A percentile compares a stretch with the other conserved stretches of the same genome.
These are phyloP conservation scores for Patiria pectinifera DNA, from an alignment of 53 echinoderm and acorn worm species.

Conservation along the genomic window DNA sequence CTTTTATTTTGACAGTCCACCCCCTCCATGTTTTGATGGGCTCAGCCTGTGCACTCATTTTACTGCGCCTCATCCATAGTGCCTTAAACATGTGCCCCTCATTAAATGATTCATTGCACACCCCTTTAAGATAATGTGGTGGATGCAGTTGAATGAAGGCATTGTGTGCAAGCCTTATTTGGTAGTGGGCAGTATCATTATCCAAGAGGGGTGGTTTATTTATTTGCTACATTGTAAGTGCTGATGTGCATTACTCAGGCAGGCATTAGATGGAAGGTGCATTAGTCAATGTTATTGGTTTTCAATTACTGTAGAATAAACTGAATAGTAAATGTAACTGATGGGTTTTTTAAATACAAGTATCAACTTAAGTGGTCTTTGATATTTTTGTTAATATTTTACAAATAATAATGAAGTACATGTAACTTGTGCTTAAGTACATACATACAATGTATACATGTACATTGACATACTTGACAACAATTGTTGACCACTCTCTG, in stretches of 20 bases:
- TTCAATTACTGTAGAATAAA: neutral
- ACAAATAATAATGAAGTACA: neutral
- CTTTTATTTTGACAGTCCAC: too few species aligned
- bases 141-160: slow-evolving; percentile 44
- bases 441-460: neutral
- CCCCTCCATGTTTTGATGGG: too few species aligned
- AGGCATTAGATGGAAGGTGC: neutral
- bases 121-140: slow-evolving; percentile 12
- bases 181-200: slow-evolving; percentile 45
- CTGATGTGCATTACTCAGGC: neutral
- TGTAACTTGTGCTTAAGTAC: too few species aligned
- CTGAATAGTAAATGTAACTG: neutral
- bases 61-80: neutral
- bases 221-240: neutral
- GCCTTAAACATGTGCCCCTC: neutral
- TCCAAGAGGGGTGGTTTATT: slow-evolving; percentile 28
- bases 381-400: neutral
- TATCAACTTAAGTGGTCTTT: neutral
- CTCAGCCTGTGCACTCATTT: neutral
- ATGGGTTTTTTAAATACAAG: neutral
- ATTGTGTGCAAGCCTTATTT: slow-evolving; percentile 53
- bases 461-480: too few species aligned
- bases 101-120: neutral
- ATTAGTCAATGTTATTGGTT: neutral
- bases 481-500: neutral